Evolutionary conservation across 2,113 vertebrate genomes (phyloP).

Genomic region (Pristiophorus japonicus): DNA sequence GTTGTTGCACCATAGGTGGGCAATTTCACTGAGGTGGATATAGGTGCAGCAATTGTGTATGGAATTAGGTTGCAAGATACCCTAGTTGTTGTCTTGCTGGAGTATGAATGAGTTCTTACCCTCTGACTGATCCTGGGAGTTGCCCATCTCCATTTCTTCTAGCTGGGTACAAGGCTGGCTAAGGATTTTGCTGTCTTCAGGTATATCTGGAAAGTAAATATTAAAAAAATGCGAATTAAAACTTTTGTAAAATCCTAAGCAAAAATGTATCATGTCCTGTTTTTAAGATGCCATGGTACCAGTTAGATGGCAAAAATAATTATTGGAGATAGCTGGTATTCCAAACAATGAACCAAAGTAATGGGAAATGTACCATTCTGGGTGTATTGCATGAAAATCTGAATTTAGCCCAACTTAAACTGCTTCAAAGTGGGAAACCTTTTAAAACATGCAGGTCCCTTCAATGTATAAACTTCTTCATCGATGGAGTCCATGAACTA

Average conservation of each 20-base stretch:
- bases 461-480: not conserved
- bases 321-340: not conserved
- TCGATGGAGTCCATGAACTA: not conserved
- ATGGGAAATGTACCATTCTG: not conserved
- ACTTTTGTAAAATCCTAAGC: not conserved
- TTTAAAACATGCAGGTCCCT: not conserved
- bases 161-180: not conserved
- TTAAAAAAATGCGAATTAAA: not conserved
- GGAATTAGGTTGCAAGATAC: not conserved
- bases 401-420: not conserved
- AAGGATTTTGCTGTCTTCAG: not conserved
- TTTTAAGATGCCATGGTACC: not conserved
- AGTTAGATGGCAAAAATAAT: not conserved
- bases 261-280: not conserved
- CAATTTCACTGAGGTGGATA: not conserved
- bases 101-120: not conserved
- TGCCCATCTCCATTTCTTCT: constrained; percentile 2
- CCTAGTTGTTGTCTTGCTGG: not conserved
- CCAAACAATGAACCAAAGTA: not conserved
- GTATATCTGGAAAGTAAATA: constrained; percentile 3
- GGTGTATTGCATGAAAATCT: not conserved
- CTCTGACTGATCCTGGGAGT: not conserved
- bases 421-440: not conserved
- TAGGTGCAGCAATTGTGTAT: not conserved
- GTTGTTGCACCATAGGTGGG: no score